These are phyloP conservation scores for Polydrusus cervinus DNA, from an alignment of 2,888 invertebrate species.

Conservation along the genomic window DNA sequence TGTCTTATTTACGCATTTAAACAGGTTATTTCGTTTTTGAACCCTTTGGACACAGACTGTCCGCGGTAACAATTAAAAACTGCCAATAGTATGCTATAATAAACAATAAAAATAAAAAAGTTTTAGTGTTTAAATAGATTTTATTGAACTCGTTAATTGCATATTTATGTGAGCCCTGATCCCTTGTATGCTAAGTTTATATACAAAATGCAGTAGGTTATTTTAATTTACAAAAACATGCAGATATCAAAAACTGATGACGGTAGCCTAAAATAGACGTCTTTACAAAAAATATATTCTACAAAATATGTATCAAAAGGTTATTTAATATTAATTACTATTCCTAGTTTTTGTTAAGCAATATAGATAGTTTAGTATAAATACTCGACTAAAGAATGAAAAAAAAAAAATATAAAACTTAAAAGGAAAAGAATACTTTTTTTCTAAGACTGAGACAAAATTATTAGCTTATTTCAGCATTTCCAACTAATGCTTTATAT, in stretches of 20 bases:
- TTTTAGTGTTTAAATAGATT: slow-evolving; percentile 49
- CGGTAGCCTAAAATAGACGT: slow-evolving; percentile 60
- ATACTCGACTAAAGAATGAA: slow-evolving; percentile 10
- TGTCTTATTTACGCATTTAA: too few relatives aligned
- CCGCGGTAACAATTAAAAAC: neutral
- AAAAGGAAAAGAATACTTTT: slow-evolving; percentile 40
- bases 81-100: neutral
- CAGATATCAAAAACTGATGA: slow-evolving; percentile 62
- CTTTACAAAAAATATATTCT: slow-evolving; percentile 68
- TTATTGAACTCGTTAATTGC: slow-evolving; percentile 63
- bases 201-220: slow-evolving; percentile 62
- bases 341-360: slow-evolving; percentile 57
- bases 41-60: too few relatives aligned
- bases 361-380: slow-evolving; percentile 50
- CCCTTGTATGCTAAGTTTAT: slow-evolving; percentile 63
- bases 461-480: slow-evolving; percentile 12
- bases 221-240: slow-evolving; percentile 65
- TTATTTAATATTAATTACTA: slow-evolving; percentile 57
- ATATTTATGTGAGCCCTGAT: slow-evolving; percentile 64
- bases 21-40: too few relatives aligned
- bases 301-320: slow-evolving; percentile 66
- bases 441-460: slow-evolving; percentile 35
- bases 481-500: neutral
- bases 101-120: slow-evolving; percentile 2
- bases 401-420: slow-evolving; percentile 5